Evolutionary conservation across 2,113 vertebrate species (phyloP).

Genomic region (Myrmecobius fasciatus): DNA sequence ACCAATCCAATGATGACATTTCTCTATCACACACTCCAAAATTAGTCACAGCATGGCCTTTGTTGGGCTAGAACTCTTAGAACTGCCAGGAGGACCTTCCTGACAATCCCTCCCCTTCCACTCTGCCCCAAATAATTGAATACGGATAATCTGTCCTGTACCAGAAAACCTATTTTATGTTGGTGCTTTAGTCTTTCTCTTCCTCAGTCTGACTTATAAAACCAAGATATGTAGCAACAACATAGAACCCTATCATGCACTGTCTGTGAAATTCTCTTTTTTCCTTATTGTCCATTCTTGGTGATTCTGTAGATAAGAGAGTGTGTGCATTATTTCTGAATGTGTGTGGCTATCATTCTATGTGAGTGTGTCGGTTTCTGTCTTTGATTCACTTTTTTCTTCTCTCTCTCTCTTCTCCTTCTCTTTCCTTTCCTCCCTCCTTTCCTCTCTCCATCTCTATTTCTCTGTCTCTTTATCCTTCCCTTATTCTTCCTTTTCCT

Average conservation of each 20-base stretch:
- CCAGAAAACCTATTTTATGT: constrained; percentile 77
- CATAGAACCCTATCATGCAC: constrained; percentile 83
- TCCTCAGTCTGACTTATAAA: constrained; percentile 81
- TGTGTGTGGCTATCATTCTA: constrained; percentile 73
- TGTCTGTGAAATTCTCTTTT: constrained; percentile 81
- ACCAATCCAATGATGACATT: rapidly evolving
- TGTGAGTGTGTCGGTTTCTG: constrained; percentile 80
- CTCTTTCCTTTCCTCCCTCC: constrained; percentile 60
- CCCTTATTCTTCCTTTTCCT: constrained; percentile 52
- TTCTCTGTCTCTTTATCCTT: too few relatives aligned
- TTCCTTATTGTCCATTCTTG: constrained; percentile 69
- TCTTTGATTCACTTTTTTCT: constrained; percentile 86
- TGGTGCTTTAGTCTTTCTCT: constrained; percentile 77
- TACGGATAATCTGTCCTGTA: constrained; percentile 37
- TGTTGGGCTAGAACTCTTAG: constrained; percentile 76
- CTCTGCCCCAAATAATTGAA: constrained; percentile 53
- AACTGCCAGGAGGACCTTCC: constrained; percentile 54
- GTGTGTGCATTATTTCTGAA: constrained; percentile 80
- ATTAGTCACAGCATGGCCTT: constrained; percentile 71
- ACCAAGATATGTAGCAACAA: constrained; percentile 75
- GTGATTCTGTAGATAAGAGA: constrained; percentile 70
- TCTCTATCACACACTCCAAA: constrained; percentile 38
- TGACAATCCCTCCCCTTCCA: neutral
- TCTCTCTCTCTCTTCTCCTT: constrained; percentile 55
- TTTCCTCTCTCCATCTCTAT: too few relatives aligned